Percentiles rank a stretch among this genome's conserved stretches.
Conservation (phyloP, 1,140 invertebrate genomes). For the Drosophila arawakana region DNA sequence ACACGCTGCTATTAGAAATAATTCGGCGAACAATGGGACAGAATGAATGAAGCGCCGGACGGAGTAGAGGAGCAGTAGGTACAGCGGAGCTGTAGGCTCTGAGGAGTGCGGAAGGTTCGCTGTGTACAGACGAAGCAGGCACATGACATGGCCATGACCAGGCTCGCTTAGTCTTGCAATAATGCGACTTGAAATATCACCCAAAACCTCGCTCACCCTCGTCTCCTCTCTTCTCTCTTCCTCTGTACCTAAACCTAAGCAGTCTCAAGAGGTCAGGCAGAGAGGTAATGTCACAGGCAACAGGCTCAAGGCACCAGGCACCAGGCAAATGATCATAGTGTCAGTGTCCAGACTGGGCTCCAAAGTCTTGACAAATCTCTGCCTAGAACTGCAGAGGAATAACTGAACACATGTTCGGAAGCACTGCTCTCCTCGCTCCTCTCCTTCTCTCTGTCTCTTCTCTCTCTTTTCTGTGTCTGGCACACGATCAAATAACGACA, state of each 20-base stretch:
- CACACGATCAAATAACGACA: constrained; percentile 76
- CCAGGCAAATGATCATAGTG: constrained; percentile 16
- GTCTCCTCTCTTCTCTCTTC: too few relatives aligned
- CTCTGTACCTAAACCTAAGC: too few relatives aligned
- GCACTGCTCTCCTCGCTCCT: constrained; percentile 28
- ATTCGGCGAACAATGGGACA: constrained; percentile 64
- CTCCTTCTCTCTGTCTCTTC: neutral
- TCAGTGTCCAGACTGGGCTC: constrained; percentile 35
- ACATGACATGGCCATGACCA: constrained; percentile 14
- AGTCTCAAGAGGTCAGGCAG: constrained; percentile 54
- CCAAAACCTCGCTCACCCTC: too few relatives aligned
- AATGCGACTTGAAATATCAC: constrained; percentile 76
- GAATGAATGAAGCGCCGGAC: constrained; percentile 64
- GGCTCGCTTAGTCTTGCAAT: constrained; percentile 32
- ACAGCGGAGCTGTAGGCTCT: neutral
- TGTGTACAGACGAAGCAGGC: constrained; percentile 7
- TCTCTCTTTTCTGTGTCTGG: constrained; percentile 23
- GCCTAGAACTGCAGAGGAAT: constrained; percentile 38
- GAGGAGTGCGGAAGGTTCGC: constrained; percentile 17
- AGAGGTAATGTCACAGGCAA: constrained; percentile 48
- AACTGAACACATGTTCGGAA: constrained; percentile 65
- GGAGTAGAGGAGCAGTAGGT: constrained; percentile 36
- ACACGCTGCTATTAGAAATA: constrained; percentile 79
- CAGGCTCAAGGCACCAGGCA: neutral
- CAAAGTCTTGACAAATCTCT: constrained; percentile 73